Evolutionary conservation across 1,140 invertebrate species (phyloP), one percentile per base, ranked within the genome.

Genomic region (Habropoda laboriosa): DNA sequence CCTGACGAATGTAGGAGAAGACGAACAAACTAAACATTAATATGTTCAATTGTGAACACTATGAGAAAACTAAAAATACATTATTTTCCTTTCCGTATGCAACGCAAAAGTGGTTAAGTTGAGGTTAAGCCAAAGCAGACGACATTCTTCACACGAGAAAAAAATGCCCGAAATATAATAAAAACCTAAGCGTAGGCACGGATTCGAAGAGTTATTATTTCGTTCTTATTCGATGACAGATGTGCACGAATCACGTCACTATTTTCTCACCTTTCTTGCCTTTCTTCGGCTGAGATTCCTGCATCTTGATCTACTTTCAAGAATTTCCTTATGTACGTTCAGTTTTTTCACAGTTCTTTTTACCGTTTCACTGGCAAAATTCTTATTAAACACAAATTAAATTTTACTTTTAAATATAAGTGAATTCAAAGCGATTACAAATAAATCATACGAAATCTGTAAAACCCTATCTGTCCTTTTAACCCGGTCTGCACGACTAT

Each of bases 201-300:
- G 8, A 63, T 63, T 32, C 12, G 1, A 55, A 55, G 32, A 3
- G n/a, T 18, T 16, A 18, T 30, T 60, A 53, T n/a, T 51, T 24
- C 27, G 2, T 51, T 49, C 24, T 63, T 35, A 68, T 45, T 27
- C 0, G 27, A 30, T 13, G 10, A 40, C 10, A 74, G 35, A 32
- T 58, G 0, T 40, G 10, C 38, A 63, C 40, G 3, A 47, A 38
- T 70, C 18, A 21, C 49, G 47, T 12, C 2, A 13, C 42, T 83
- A 77, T 61, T 82, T 96, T 77, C 67, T 90, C 76, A 76, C 87
- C 85, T 79, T 89, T 90, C 81, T 89, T 89, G 35, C 85, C 86
- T 75, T 88, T 96, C 88, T 96, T 96, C 70, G 84, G 78, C 16
- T 95, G 88, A 75, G 88, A 81, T 81, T 91, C 89, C 77, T 89